Conservation (phyloP, 2,113 vertebrate genomes). For the Heterochromis multidens region DNA sequence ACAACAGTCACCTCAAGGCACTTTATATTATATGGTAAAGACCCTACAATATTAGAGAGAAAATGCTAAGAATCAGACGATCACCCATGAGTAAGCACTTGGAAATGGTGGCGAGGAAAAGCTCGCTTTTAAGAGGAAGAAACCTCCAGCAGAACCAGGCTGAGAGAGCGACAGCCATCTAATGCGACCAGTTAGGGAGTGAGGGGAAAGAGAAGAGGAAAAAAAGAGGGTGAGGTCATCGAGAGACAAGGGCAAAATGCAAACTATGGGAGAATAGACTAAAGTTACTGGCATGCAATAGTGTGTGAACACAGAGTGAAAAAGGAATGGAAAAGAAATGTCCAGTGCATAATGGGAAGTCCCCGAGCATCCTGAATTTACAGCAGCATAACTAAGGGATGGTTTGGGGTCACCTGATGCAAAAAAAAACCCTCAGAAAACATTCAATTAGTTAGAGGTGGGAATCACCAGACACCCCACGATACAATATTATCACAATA, state of each 20-base stretch:
- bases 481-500: too few species aligned
- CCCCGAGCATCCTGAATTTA: not conserved
- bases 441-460: too few species aligned
- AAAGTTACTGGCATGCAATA: too few species aligned
- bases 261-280: too few species aligned
- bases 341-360: not conserved
- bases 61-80: not conserved
- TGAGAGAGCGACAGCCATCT: not conserved
- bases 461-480: too few species aligned
- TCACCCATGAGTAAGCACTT: not conserved
- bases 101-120: not conserved
- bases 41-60: not conserved
- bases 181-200: not conserved
- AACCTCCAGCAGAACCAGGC: not conserved
- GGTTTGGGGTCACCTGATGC: too few species aligned
- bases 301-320: too few species aligned
- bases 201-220: not conserved
- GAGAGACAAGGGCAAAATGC: not conserved
- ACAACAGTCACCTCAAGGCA: not conserved
- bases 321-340: not conserved
- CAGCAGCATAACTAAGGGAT: not conserved
- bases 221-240: not conserved
- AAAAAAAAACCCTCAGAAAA: too few species aligned
- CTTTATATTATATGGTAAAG: not conserved
- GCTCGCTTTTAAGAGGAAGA: not conserved